Evolutionary conservation across 1,140 invertebrate genomes (phyloP), one percentile per base, ranked within the genome.

Genomic region (Telenomus remus): DNA sequence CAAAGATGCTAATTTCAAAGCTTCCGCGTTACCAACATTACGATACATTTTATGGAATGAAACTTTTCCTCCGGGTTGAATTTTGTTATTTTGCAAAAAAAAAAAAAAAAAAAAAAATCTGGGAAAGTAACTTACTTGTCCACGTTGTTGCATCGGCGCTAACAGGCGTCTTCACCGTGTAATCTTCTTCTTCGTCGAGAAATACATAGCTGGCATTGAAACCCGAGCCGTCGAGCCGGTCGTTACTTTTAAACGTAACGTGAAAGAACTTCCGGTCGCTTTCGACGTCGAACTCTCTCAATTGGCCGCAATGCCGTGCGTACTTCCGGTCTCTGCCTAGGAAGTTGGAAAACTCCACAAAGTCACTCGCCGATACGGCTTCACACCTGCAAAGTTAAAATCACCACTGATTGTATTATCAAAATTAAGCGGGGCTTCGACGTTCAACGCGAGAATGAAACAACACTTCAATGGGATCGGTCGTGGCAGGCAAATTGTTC

Each of bases 271-370:
- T 93, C 43, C 93, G 91, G 81, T 98, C 97, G 10, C 96, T 98
- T 70, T 93, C 92, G 37, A 97, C 92, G 78, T 92, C 91, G 81
- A 94, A 94, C 78, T 93, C 92, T 72, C 92, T 92, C 82, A 92
- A 87, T 80, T 93, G 93, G 8, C 97, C 97, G 85, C 97, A 99
- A 82, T 95, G 93, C 81, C 95, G 90, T 13, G 91, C 90, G 84
- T 95, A 95, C 85, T 96, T 96, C 78, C 94, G 90, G 88, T 98
- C 97, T 43, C 91, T 88, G 59, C 93, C 92, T 91, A 96, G 92
- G 80, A 93, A 97, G 88, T 98, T 98, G 11, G 95, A 97, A 85
- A 98, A 97, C 85, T 97, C 95, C 34, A 98, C 93, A 85, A 94
- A 98, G 86, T 98, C 97, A 80, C 96, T 97, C 2, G 95, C 94